Percentiles rank a stretch among this genome's conserved stretches.
Conservation (phyloP, 2,888 invertebrate genomes). For the Sceliomorpha sp. region DNA sequence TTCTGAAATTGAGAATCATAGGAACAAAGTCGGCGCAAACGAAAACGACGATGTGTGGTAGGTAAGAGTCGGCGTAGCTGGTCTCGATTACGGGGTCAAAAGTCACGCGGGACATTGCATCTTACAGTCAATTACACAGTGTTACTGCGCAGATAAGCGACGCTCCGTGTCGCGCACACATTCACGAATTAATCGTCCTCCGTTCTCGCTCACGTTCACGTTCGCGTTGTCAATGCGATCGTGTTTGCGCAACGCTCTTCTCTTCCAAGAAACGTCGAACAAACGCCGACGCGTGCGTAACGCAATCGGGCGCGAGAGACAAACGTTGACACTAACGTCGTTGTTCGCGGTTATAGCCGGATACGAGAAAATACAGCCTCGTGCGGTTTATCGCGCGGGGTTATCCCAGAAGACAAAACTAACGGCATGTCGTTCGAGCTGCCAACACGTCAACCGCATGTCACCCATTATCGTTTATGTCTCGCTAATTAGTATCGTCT, state of each 20-base stretch:
- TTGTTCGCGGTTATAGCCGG: conserved; percentile 35
- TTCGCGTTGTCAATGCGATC: conserved; percentile 44
- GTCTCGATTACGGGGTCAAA: conserved; percentile 36
- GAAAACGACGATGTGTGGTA: conserved; percentile 26
- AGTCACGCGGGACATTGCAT: conserved; percentile 34
- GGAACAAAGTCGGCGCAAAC: conserved; percentile 15
- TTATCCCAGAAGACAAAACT: conserved; percentile 79
- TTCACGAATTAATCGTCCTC: conserved; percentile 30
- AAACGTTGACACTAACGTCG: conserved; percentile 47
- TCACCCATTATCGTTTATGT: conserved; percentile 78
- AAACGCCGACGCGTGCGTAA: conserved; percentile 42
- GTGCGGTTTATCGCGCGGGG: conserved; percentile 74
- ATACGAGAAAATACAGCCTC: conserved; percentile 36
- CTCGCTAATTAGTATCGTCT: conserved; percentile 76
- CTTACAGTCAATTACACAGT: conserved; percentile 14
- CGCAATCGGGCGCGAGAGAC: conserved; percentile 15
- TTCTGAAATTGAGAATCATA: background rate
- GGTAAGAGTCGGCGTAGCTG: conserved; percentile 28
- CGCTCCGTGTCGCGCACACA: conserved; percentile 23
- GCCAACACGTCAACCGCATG: conserved; percentile 73
- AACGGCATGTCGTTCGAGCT: conserved; percentile 72
- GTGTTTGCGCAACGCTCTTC: conserved; percentile 28
- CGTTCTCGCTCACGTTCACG: conserved; percentile 24
- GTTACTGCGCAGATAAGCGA: conserved; percentile 38
- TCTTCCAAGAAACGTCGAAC: conserved; percentile 36